Conservation (phyloP, 2,888 invertebrate species). For the Elgonia sp. region DNA sequence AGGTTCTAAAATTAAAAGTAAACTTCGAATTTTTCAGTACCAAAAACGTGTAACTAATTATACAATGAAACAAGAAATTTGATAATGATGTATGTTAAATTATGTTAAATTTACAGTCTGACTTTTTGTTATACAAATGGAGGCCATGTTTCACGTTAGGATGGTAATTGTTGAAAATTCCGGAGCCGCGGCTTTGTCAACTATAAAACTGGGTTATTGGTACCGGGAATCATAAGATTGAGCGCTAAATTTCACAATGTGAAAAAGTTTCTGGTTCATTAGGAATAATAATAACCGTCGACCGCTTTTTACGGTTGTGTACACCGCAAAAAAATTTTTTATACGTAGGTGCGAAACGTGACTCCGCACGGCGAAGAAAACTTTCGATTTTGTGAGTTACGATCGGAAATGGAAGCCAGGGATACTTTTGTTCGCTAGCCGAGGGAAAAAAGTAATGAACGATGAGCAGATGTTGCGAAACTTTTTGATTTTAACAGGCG, state of each 20-base stretch:
- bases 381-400: constrained; percentile 56
- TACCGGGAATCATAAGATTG: constrained; percentile 44
- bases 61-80: too few species aligned
- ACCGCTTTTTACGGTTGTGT: constrained; percentile 38
- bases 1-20: neutral
- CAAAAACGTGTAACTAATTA: too few species aligned
- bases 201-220: constrained; percentile 57
- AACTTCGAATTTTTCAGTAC: too few species aligned
- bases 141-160: constrained; percentile 17
- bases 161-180: constrained; percentile 27
- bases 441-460: constrained; percentile 20
- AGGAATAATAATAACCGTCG: constrained; percentile 57
- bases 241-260: constrained; percentile 58
- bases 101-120: too few species aligned
- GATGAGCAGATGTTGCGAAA: constrained; percentile 40
- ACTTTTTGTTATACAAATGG: neutral
- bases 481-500: constrained; percentile 37
- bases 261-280: constrained; percentile 62
- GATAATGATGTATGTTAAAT: too few species aligned
- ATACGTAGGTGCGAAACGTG: constrained; percentile 46
- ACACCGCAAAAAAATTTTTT: constrained; percentile 40
- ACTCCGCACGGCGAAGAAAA: constrained; percentile 20
- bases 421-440: constrained; percentile 2
- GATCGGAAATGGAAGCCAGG: constrained; percentile 34
- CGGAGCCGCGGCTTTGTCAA: constrained; percentile 38